phyloP scores from a whole-genome alignment of 2,797 vertebrate genomes.

The Periophthalmus magnuspinnatus region DNA sequence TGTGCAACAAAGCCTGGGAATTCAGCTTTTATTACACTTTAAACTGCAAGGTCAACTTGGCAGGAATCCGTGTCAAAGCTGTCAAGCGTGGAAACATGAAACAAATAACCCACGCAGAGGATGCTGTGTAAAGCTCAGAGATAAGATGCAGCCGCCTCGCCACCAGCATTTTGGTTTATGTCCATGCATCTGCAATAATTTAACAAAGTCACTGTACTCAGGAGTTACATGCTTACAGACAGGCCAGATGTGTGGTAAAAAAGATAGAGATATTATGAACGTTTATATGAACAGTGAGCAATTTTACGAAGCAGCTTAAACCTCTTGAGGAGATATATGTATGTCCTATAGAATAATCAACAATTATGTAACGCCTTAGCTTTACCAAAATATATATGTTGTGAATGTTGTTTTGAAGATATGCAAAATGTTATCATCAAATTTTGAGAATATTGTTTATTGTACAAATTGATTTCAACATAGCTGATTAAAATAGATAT shows the following conservation, averaged over 20 bases:
- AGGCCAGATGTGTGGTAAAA: conserved; percentile 22
- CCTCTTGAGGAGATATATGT: too few relatives aligned
- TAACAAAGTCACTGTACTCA: conserved; percentile 16
- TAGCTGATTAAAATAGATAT: too few relatives aligned
- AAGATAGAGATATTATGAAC: conserved; percentile 16
- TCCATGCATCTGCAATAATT: conserved; percentile 34
- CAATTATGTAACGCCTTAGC: too few relatives aligned
- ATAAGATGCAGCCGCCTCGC: conserved; percentile 46
- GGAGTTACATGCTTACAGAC: conserved; percentile 6
- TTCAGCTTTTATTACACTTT: conserved; percentile 72
- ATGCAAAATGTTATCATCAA: too few relatives aligned
- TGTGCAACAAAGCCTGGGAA: conserved; percentile 59
- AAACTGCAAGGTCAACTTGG: conserved; percentile 72
- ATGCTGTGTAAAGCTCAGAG: conserved; percentile 48
- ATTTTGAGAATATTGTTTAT: too few relatives aligned
- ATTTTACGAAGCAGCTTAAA: background rate
- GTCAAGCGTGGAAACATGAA: conserved; percentile 63
- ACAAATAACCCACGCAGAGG: conserved; percentile 59
- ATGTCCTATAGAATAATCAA: too few relatives aligned
- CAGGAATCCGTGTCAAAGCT: conserved; percentile 67
- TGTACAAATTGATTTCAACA: too few relatives aligned
- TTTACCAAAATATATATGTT: too few relatives aligned
- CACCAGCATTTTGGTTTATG: conserved; percentile 33
- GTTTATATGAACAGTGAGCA: conserved; percentile 5
- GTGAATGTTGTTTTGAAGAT: too few relatives aligned